A percentile compares a stretch with the other conserved stretches of the same genome.
Evolutionary conservation across 2,797 vertebrate genomes (phyloP).

Genomic region (Eptatretus atami): DNA sequence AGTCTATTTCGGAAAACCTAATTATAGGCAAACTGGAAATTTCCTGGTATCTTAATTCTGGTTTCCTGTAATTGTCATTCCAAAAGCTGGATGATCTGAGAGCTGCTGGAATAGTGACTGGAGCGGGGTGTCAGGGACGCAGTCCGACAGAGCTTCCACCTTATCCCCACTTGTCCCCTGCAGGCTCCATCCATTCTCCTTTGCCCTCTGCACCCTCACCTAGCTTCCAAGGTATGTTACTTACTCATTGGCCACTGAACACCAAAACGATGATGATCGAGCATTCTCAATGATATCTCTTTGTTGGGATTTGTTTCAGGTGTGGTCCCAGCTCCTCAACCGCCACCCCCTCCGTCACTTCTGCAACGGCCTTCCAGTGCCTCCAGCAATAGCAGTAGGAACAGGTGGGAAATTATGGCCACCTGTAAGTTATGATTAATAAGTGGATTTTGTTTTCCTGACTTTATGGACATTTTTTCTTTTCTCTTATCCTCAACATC

Average conservation of each 20-base stretch:
- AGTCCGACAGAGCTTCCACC: conserved; percentile 10
- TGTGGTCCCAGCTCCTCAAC: conserved; percentile 14
- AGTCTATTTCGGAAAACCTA: no score
- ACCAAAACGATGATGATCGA: no score
- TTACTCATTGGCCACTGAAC: no score
- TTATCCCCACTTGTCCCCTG: conserved; percentile 11
- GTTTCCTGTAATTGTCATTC: no score
- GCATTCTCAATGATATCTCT: no score
- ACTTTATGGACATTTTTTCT: neutral
- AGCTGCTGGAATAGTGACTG: conserved; percentile 19
- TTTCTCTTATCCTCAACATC: conserved; percentile 1
- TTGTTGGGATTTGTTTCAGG: no score
- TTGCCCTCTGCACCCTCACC: conserved; percentile 30
- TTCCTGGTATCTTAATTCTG: no score
- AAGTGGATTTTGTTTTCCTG: neutral
- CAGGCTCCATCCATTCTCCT: conserved; percentile 25
- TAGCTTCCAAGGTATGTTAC: conserved; percentile 17
- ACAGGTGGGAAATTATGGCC: conserved; percentile 17
- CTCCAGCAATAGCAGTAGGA: conserved; percentile 29
- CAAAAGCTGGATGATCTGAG: conserved; percentile 15
- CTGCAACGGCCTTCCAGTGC: conserved; percentile 28
- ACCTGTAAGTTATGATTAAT: neutral
- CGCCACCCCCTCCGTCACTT: conserved; percentile 18
- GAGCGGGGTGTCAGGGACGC: conserved; percentile 15
- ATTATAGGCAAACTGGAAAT: no score